Conservation (phyloP, 1,140 invertebrate species). For the Adoxophyes honmai region DNA sequence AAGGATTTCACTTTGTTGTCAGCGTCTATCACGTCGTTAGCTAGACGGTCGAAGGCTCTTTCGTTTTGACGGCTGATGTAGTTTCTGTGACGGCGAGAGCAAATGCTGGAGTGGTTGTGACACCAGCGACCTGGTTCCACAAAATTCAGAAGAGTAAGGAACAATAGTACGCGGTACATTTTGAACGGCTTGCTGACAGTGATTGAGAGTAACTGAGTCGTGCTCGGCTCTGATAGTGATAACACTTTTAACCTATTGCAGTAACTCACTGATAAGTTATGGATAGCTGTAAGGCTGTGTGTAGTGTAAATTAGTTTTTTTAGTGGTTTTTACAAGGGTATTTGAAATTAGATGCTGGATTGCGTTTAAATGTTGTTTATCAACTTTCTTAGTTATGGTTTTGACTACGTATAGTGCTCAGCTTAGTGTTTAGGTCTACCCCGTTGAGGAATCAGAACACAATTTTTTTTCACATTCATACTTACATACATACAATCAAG, state of each 20-base stretch:
- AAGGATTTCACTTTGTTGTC: not conserved
- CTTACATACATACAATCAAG: too few species aligned
- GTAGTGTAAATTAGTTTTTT: too few species aligned
- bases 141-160: not conserved
- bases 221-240: not conserved
- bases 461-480: too few species aligned
- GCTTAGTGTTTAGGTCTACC: too few species aligned
- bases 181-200: not conserved
- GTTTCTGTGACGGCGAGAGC: not conserved
- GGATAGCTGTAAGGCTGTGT: too few species aligned
- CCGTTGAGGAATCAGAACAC: too few species aligned
- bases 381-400: too few species aligned
- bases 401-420: too few species aligned
- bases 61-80: not conserved
- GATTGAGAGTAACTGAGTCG: not conserved
- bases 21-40: not conserved
- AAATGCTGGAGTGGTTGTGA: not conserved
- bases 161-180: not conserved
- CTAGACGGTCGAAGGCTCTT: not conserved
- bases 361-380: too few species aligned
- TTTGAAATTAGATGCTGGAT: too few species aligned
- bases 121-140: constrained; percentile 1
- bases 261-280: not conserved
- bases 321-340: too few species aligned
- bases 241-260: constrained; percentile 5